phyloP scores from a whole-genome alignment of 2,797 vertebrate genomes.

The Sarcoramphus papa region DNA sequence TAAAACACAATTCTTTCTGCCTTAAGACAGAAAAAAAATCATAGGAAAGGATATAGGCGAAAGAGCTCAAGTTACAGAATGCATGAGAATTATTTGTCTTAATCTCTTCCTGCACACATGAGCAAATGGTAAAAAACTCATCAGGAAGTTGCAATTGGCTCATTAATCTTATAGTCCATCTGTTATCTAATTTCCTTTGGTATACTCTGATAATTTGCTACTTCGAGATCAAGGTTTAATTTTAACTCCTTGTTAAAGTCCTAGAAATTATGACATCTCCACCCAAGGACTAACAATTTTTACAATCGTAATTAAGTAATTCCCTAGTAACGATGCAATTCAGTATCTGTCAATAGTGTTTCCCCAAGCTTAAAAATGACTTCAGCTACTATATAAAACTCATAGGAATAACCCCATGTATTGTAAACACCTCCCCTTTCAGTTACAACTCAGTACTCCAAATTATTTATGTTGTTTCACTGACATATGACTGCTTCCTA shows the following conservation, averaged over 20 bases:
- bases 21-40: not conserved
- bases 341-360: not conserved
- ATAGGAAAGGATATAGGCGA: not conserved
- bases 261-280: not conserved
- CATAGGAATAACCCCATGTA: not conserved
- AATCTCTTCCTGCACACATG: constrained; percentile 18
- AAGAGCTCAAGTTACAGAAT: not conserved
- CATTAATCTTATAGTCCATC: constrained; percentile 30
- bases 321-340: not conserved
- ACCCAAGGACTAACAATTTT: not conserved
- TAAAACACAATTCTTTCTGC: not conserved
- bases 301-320: not conserved
- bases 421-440: constrained; percentile 2
- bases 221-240: not conserved
- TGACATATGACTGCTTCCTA: not conserved
- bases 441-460: constrained; percentile 23
- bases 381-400: not conserved
- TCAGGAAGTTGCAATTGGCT: not conserved
- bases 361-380: not conserved
- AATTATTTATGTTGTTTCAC: constrained; percentile 12
- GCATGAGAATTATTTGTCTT: not conserved
- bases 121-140: constrained; percentile 32
- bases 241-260: not conserved
- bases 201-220: not conserved
- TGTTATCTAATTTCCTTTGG: constrained; percentile 27